Conservation (phyloP, 2,888 invertebrate genomes). For the Philhelius pedissequus region DNA sequence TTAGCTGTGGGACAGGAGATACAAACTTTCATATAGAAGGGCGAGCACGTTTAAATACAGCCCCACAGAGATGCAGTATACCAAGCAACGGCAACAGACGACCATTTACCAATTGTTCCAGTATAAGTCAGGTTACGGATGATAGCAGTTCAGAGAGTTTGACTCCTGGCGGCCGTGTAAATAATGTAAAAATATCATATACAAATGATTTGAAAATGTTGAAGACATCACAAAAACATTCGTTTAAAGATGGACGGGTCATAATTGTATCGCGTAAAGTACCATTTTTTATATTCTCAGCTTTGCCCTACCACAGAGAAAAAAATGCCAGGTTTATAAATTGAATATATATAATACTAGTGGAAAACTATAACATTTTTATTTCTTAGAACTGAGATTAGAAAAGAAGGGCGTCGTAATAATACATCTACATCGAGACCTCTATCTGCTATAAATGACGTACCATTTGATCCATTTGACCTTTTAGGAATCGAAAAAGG, state of each 20-base stretch:
- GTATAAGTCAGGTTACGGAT: constrained; percentile 76
- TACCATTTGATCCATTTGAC: constrained; percentile 90
- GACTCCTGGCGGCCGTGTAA: constrained; percentile 80
- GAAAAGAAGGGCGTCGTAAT: constrained; percentile 87
- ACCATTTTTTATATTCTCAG: constrained; percentile 92
- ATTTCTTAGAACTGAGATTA: constrained; percentile 82
- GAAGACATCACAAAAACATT: constrained; percentile 81
- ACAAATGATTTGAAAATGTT: constrained; percentile 82
- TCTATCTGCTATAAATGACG: constrained; percentile 90
- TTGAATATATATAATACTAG: background rate
- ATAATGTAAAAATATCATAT: constrained; percentile 79
- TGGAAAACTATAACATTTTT: constrained; percentile 28
- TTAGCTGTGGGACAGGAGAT: constrained; percentile 78
- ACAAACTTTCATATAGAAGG: constrained; percentile 73
- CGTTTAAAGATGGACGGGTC: constrained; percentile 89
- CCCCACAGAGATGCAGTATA: constrained; percentile 74
- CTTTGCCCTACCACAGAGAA: constrained; percentile 89
- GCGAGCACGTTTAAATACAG: constrained; percentile 77
- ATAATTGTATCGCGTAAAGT: constrained; percentile 89
- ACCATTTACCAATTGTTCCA: constrained; percentile 75
- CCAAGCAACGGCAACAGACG: constrained; percentile 72
- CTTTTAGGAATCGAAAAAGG: constrained; percentile 89
- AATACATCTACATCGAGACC: constrained; percentile 91
- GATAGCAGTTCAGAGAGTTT: constrained; percentile 90
- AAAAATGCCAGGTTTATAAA: constrained; percentile 82